A percentile compares a stretch with the other conserved stretches of the same genome.
Evolutionary conservation across 2,113 vertebrate species (phyloP).

Genomic region (Phrynocephalus versicolor): DNA sequence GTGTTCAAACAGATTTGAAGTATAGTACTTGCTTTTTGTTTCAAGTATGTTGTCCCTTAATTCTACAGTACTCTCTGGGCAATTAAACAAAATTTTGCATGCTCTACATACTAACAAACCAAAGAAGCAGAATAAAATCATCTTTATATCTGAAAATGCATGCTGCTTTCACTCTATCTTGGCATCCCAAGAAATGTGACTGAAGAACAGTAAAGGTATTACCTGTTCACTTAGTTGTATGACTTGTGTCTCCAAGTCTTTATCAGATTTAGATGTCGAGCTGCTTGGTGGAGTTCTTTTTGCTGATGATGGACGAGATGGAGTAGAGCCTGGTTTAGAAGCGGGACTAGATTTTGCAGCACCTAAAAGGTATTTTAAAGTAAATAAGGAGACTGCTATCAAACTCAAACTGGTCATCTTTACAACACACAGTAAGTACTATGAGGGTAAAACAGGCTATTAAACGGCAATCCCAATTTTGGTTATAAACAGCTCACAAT

Average conservation of each 20-base stretch:
- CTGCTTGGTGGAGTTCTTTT: constrained; percentile 86
- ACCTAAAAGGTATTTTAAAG: constrained; percentile 75
- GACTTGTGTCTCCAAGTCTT: constrained; percentile 97
- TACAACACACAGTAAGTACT: neutral
- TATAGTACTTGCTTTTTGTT: neutral
- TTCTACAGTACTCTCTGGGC: too few species aligned
- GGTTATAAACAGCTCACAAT: neutral
- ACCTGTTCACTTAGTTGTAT: constrained; percentile 96
- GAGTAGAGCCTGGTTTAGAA: constrained; percentile 90
- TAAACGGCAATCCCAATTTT: neutral
- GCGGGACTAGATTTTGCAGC: constrained; percentile 90
- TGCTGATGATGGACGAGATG: constrained; percentile 95
- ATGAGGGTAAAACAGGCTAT: neutral
- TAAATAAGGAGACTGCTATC: neutral
- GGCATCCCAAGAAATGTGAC: neutral
- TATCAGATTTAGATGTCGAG: constrained; percentile 90
- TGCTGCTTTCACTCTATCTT: neutral
- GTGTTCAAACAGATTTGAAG: neutral
- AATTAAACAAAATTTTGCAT: neutral
- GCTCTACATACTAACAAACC: neutral
- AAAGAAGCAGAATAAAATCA: neutral
- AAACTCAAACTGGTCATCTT: neutral
- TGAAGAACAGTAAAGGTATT: constrained; percentile 29
- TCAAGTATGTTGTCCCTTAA: neutral
- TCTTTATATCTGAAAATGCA: neutral